phyloP scores from a whole-genome alignment of 2,113 vertebrate species.

The Passerina amoena region DNA sequence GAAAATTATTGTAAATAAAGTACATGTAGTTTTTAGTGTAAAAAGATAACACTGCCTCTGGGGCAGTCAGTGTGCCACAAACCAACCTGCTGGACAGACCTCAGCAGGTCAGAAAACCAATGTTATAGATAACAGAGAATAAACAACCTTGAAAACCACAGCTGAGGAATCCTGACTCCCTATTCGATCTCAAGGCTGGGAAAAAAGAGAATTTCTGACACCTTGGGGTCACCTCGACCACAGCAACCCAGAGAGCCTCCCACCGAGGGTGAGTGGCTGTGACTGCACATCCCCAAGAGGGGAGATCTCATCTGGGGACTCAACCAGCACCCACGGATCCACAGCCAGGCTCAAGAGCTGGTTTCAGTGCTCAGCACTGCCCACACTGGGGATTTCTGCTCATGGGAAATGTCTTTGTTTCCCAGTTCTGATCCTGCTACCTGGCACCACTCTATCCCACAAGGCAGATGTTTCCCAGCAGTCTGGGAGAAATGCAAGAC shows the following conservation, averaged over 20 bases:
- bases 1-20: too few species aligned
- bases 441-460: fast-evolving
- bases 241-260: background rate
- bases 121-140: too few species aligned
- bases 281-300: fast-evolving
- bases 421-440: background rate
- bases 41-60: too few species aligned
- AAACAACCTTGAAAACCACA: too few species aligned
- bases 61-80: too few species aligned
- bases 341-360: background rate
- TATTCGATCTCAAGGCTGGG: too few species aligned
- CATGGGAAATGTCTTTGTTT: fast-evolving
- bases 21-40: too few species aligned
- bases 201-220: too few species aligned
- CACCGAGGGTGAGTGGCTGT: fast-evolving
- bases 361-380: fast-evolving
- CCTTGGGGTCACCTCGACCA: too few species aligned
- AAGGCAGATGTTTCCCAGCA: background rate
- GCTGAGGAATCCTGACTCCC: too few species aligned
- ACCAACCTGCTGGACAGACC: too few species aligned
- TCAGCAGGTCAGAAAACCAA: too few species aligned
- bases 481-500: background rate
- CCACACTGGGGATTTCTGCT: background rate
- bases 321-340: background rate
- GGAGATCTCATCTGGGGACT: background rate